phyloP scores from a whole-genome alignment of 2,113 vertebrate species.

The Nothobranchius kuhntae region DNA sequence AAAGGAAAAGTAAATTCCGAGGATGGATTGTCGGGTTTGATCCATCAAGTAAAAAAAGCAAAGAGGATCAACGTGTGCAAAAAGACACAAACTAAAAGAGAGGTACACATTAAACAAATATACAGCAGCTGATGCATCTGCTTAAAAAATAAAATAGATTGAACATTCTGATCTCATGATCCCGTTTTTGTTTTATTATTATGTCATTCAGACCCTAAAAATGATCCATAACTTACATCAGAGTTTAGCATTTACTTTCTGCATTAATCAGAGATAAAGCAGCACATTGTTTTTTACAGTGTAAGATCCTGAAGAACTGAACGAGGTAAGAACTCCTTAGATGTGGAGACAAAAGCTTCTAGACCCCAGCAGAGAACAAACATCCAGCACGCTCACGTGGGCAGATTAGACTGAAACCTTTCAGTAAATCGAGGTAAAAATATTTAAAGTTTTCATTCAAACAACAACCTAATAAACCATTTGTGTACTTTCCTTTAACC shows the following conservation, averaged over 20 bases:
- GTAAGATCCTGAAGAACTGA: not conserved
- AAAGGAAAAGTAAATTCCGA: not conserved
- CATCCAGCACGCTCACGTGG: not conserved
- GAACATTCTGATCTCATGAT: not conserved
- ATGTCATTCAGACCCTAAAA: not conserved
- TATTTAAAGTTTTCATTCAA: not conserved
- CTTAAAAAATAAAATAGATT: too few relatives aligned
- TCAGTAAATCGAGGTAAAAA: conserved; percentile 28
- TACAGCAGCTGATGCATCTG: too few relatives aligned
- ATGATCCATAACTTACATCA: not conserved
- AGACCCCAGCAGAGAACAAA: not conserved
- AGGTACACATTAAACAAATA: too few relatives aligned
- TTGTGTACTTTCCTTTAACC: not conserved
- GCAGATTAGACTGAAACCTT: conserved; percentile 8
- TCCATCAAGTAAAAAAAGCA: not conserved
- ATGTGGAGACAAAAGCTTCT: not conserved
- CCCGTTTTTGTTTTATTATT: not conserved
- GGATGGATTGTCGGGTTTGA: not conserved
- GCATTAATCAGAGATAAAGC: not conserved
- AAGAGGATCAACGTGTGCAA: conserved; percentile 18
- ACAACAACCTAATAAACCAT: not conserved
- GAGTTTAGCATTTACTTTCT: not conserved
- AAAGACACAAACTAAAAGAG: not conserved
- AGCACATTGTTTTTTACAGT: not conserved
- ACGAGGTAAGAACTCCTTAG: not conserved